These are phyloP conservation scores for Caenorhabditis plicata DNA, from an alignment of 2,888 invertebrate genomes.

Conservation along the genomic window DNA sequence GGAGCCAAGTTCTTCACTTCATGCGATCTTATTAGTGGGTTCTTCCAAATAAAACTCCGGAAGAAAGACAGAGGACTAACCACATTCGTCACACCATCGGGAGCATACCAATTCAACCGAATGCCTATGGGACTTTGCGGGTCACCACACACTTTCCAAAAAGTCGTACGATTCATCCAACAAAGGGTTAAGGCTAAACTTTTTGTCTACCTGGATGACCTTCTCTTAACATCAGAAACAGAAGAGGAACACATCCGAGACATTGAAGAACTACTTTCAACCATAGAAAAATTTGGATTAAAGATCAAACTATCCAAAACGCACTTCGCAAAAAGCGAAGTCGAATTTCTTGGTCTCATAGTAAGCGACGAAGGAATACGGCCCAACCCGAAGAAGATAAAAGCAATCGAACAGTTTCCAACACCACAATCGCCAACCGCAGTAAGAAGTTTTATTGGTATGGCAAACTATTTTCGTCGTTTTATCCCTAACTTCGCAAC, in stretches of 20 bases:
- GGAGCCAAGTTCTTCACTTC: conserved; percentile 8
- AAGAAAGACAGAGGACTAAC: conserved; percentile 5
- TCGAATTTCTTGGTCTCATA: conserved; percentile 33
- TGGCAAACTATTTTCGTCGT: conserved; percentile 11
- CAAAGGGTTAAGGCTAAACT: background rate
- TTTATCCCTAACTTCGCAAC: conserved; percentile 23
- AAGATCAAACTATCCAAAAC: conserved; percentile 32
- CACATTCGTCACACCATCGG: conserved; percentile 14
- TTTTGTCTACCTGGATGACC: conserved; percentile 29
- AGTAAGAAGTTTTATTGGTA: conserved; percentile 22
- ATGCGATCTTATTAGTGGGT: conserved; percentile 27
- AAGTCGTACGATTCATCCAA: conserved; percentile 7
- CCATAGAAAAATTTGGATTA: conserved; percentile 22
- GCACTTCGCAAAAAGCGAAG: conserved; percentile 10
- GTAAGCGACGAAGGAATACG: conserved; percentile 26
- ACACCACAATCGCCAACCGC: conserved; percentile 11
- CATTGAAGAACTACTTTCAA: conserved; percentile 17
- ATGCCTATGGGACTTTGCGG: conserved; percentile 26
- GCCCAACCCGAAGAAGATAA: conserved; percentile 23
- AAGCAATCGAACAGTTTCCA: conserved; percentile 14
- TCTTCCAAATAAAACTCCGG: conserved; percentile 16
- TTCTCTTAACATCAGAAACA: conserved; percentile 5
- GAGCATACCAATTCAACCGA: conserved; percentile 9
- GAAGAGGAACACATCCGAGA: conserved; percentile 21
- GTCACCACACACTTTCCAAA: conserved; percentile 18